These are phyloP conservation scores for Villa cingulata DNA, from an alignment of 2,888 invertebrate genomes.

Conservation along the genomic window DNA sequence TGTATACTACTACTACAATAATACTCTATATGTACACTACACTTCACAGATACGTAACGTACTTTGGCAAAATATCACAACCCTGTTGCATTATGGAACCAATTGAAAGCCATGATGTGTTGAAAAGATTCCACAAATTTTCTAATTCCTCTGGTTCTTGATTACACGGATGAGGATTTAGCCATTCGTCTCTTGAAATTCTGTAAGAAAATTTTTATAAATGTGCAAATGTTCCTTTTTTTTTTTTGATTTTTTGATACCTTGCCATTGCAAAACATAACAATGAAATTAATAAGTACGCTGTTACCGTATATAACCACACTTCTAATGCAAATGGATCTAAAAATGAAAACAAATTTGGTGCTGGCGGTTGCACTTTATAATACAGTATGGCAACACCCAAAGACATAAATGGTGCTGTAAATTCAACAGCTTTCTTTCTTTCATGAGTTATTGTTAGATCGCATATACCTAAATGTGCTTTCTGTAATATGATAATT, in stretches of 20 bases:
- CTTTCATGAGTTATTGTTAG: conserved; percentile 88
- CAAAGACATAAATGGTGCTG: conserved; percentile 94
- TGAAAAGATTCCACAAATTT: conserved; percentile 75
- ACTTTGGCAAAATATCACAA: conserved; percentile 84
- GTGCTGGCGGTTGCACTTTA: conserved; percentile 55
- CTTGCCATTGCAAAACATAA: conserved; percentile 69
- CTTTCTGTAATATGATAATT: conserved; percentile 47
- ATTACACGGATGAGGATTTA: conserved; percentile 85
- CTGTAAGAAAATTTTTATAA: conserved; percentile 36
- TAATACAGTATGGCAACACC: conserved; percentile 83
- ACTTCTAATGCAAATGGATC: conserved; percentile 75
- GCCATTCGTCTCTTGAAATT: conserved; percentile 82
- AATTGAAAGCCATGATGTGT: conserved; percentile 89
- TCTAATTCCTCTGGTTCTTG: conserved; percentile 73
- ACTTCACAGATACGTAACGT: too few relatives aligned
- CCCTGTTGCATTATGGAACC: conserved; percentile 90
- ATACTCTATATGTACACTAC: too few relatives aligned
- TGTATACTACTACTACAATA: too few relatives aligned
- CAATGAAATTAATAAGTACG: conserved; percentile 70
- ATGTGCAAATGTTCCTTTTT: too few relatives aligned
- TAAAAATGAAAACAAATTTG: conserved; percentile 79
- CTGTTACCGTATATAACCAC: conserved; percentile 81
- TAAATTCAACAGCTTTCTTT: conserved; percentile 79
- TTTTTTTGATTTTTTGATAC: conserved; percentile 34
- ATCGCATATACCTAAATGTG: conserved; percentile 90